Conservation (phyloP, 2,888 invertebrate genomes). For the Fragum fragum region DNA sequence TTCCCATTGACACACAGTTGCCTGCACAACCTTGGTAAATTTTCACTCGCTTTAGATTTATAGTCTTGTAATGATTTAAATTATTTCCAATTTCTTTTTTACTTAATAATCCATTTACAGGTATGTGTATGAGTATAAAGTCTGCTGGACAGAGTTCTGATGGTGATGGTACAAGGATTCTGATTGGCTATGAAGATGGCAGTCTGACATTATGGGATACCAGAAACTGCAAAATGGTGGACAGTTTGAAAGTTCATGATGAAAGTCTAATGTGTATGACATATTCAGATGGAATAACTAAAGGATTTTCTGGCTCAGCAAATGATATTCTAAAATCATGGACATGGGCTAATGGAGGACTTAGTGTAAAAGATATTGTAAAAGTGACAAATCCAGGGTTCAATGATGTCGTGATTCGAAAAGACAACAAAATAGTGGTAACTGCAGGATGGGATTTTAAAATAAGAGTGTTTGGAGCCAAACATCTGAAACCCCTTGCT, state of each 20-base stretch:
- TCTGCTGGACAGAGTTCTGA: conserved; percentile 17
- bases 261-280: conserved; percentile 79
- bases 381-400: conserved; percentile 78
- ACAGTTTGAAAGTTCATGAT: conserved; percentile 58
- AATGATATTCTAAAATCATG: conserved; percentile 68
- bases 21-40: too few species aligned
- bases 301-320: conserved; percentile 77
- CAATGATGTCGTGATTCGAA: conserved; percentile 72
- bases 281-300: conserved; percentile 54
- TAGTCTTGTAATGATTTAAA: too few species aligned
- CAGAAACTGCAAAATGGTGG: conserved; percentile 53
- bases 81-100: background rate
- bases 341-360: conserved; percentile 55
- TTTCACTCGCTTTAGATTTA: too few species aligned
- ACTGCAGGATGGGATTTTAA: conserved; percentile 83
- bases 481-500: conserved; percentile 81
- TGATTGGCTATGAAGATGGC: conserved; percentile 80
- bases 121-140: conserved; percentile 79
- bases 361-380: conserved; percentile 39
- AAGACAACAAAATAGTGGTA: conserved; percentile 80
- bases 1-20: too few species aligned
- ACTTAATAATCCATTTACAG: too few species aligned
- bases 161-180: conserved; percentile 54
- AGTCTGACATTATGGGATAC: conserved; percentile 78
- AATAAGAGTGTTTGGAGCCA: conserved; percentile 77